Base-by-base conservation (phyloP, 2,797 vertebrate species). In the Lepus townsendii region DNA sequence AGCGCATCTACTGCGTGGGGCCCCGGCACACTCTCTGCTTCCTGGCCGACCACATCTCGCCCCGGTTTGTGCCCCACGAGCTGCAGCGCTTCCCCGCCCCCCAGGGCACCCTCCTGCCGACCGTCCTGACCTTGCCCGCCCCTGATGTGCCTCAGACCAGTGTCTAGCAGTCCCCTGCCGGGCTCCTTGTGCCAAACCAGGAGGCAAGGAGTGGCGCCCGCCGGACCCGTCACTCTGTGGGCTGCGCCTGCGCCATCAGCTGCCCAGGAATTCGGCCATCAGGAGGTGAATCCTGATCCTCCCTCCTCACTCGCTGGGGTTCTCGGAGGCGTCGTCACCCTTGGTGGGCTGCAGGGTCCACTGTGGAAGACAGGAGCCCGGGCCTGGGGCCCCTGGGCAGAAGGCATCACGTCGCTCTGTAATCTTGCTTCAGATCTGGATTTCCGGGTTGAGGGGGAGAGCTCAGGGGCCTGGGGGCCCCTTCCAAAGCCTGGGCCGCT, bases 11-110 rank as follows among this genome's bases (percentile, higher is more conserved):
- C 92, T 99, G 99, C 5, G 73, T 99, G 7, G 98, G 98, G 90
- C 98, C 98, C 2, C 98, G 96, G 84, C 98, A 98, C 97, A 98
- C 98, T 5, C 93, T 99, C 91, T 98, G 98, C 91, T 99, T 99
- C 94, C 97, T 99, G 66, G 99, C 99, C 0, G 99, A 99, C 87
- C 98, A 98, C 69, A 47, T 99, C 94, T 99, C 99, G 0, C 99
- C 99, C 2, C 98, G 98, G 20, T 99, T 99, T 13, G 96, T 96
- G 87, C 97, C 98, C 30, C 97, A 98, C 88, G 98, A 98, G 94
- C 98, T 99, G 92, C 98, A 96, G 80, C 98, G 98, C 47, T 98
- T 99, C 91, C 98, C 99, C 0, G 97, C 87, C 0, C 99, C 99
- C 0, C 98, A 93, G 57, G 99, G 99, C 95, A 98, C 97, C 79